These are phyloP conservation scores for Epirrhoe alternata DNA, from an alignment of 2,888 invertebrate species.

Conservation along the genomic window DNA sequence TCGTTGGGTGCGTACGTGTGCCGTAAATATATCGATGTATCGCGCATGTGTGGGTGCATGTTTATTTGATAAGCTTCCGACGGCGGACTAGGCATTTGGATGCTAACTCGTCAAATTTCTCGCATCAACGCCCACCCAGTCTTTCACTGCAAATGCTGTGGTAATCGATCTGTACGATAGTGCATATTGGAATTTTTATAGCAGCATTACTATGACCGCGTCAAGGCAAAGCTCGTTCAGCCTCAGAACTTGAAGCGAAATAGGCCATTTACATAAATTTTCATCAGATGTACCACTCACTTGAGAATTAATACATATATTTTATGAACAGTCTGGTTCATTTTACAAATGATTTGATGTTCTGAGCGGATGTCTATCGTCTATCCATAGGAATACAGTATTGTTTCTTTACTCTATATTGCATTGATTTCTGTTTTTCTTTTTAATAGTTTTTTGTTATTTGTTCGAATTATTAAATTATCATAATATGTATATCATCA, in stretches of 20 bases:
- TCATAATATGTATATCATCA: too few species aligned
- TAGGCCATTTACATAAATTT: constrained; percentile 23
- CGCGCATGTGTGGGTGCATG: constrained; percentile 73
- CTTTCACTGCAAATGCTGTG: constrained; percentile 37
- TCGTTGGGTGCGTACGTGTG: constrained; percentile 73
- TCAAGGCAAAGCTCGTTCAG: constrained; percentile 22
- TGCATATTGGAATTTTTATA: constrained; percentile 45
- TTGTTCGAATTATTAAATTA: too few species aligned
- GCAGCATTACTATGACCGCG: constrained; percentile 34
- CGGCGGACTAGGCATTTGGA: constrained; percentile 76
- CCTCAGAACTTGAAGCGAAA: constrained; percentile 3
- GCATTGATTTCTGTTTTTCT: too few species aligned
- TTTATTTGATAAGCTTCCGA: constrained; percentile 84
- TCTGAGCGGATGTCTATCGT: background rate
- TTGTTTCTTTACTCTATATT: too few species aligned
- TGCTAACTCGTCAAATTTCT: constrained; percentile 75
- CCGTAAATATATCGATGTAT: constrained; percentile 68
- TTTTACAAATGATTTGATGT: background rate
- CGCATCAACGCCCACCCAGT: constrained; percentile 69
- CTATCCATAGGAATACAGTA: too few species aligned
- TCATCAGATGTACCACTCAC: constrained; percentile 14
- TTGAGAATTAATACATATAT: constrained; percentile 17
- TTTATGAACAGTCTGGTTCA: background rate
- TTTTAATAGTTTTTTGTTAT: background rate
- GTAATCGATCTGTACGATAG: constrained; percentile 43